Evolutionary conservation across 1,140 invertebrate genomes (phyloP).

Genomic region (Pseudomyrmex sp.): DNA sequence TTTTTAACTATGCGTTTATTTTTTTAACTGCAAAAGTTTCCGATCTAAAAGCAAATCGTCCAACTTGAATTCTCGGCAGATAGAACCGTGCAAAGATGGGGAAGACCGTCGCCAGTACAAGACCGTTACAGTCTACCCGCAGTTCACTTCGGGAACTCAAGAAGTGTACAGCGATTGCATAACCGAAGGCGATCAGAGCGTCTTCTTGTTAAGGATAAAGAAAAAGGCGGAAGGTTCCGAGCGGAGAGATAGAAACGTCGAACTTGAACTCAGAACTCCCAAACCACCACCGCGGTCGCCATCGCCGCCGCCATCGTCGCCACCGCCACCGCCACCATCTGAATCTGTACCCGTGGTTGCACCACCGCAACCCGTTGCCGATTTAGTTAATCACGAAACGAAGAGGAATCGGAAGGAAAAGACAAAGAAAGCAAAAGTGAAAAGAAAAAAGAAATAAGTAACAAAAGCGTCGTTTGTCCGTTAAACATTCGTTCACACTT

Average conservation of each 20-base stretch:
- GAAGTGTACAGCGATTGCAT: conserved; percentile 79
- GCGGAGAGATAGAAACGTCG: conserved; percentile 76
- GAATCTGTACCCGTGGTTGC: too few relatives aligned
- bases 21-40: not conserved
- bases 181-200: conserved; percentile 74
- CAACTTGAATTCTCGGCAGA: conserved; percentile 30
- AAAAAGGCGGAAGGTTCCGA: conserved; percentile 71
- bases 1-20: not conserved
- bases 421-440: not conserved
- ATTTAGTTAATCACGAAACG: not conserved
- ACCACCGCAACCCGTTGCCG: too few relatives aligned
- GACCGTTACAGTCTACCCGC: conserved; percentile 78
- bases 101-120: conserved; percentile 69
- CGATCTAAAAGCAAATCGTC: not conserved
- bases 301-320: not conserved
- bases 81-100: conserved; percentile 59
- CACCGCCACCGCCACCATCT: too few relatives aligned
- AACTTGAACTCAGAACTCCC: conserved; percentile 80
- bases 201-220: conserved; percentile 80
- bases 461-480: not conserved
- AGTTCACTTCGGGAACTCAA: conserved; percentile 66
- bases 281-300: conserved; percentile 67
- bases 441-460: not conserved
- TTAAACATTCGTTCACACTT: too few relatives aligned
- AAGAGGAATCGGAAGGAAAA: conserved; percentile 6